Evolutionary conservation across 2,113 vertebrate species (phyloP), one percentile per base, ranked within the genome.

Genomic region (Meriones unguiculatus): DNA sequence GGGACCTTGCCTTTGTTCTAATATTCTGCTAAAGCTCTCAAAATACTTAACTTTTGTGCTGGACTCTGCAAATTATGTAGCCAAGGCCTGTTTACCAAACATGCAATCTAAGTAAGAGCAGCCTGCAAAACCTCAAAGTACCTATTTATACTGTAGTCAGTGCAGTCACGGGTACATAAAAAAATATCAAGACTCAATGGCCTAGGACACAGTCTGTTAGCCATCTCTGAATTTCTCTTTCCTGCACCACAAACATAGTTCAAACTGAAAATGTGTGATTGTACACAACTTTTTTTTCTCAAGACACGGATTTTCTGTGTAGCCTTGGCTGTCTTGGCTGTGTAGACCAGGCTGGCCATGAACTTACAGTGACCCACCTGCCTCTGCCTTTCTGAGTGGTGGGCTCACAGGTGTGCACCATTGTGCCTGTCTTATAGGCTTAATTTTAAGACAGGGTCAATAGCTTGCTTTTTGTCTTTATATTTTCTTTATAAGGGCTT

Each of bases 71-170:
- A 92, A 90, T 93, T 87, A 85, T 35, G 17, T 93, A 96, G 87
- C 73, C 65, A 35, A 84, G 84, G n/a, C 69, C 52, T 93, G 59
- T 75, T 95, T 50, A 77, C 76, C 86, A 96, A 97, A 94, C 46
- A 88, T 75, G 46, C 46, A 93, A 81, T 96, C 87, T 93, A 93
- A 93, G 82, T 70, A 95, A 97, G 94, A 95, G 78, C 84, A 96
- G 70, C 38, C 62, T 96, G n/a, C n/a, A 65, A 50, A 86, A 41
- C 73, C 69, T 92, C 65, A 88, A 17, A 82, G 80, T 76, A 90
- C 87, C 59, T 84, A 88, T 89, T 87, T 85, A 97, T 84, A 93
- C 75, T 46, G 24, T 10, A 72, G 75, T 35, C 88, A 62, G 65
- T 65, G 87, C 54, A 77, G 65, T 95, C 59, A 91, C 35, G 52